Percentiles rank a stretch among this genome's conserved stretches.
Conservation (phyloP, 2,797 vertebrate genomes). For the Pseudomugil tenellus region DNA sequence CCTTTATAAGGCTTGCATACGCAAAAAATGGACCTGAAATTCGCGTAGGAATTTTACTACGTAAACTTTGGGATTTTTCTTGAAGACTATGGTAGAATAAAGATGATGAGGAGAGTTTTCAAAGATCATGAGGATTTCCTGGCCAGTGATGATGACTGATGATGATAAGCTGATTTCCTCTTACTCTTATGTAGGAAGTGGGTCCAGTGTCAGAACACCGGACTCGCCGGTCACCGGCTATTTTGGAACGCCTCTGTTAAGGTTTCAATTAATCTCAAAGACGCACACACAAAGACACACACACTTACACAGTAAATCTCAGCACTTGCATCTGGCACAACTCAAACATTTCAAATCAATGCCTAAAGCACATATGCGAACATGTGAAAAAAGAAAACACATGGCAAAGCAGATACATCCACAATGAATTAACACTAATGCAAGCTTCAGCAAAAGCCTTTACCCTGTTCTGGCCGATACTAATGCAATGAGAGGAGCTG, state of each 20-base stretch:
- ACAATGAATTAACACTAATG: constrained; percentile 71
- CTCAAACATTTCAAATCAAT: constrained; percentile 24
- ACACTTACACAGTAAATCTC: neutral
- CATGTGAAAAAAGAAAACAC: constrained; percentile 17
- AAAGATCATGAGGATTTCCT: too few relatives aligned
- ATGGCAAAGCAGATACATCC: constrained; percentile 17
- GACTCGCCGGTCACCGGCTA: too few relatives aligned
- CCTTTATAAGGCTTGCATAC: too few relatives aligned
- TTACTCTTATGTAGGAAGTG: too few relatives aligned
- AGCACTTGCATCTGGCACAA: neutral
- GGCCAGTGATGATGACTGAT: too few relatives aligned
- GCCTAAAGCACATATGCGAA: constrained; percentile 9
- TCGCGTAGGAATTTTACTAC: too few relatives aligned
- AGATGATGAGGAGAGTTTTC: too few relatives aligned
- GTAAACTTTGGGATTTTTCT: too few relatives aligned
- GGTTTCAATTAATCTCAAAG: constrained; percentile 11
- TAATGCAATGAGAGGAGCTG: constrained; percentile 71
- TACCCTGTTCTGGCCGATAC: constrained; percentile 45
- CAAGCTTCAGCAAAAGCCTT: constrained; percentile 56
- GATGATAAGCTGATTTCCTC: too few relatives aligned
- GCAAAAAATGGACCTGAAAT: too few relatives aligned
- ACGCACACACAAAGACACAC: constrained; percentile 13
- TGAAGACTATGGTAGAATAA: too few relatives aligned
- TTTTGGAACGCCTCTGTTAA: constrained; percentile 18
- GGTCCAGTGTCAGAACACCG: too few relatives aligned